phyloP scores from a whole-genome alignment of 2,113 vertebrate species.

The Crotalus helleri region DNA sequence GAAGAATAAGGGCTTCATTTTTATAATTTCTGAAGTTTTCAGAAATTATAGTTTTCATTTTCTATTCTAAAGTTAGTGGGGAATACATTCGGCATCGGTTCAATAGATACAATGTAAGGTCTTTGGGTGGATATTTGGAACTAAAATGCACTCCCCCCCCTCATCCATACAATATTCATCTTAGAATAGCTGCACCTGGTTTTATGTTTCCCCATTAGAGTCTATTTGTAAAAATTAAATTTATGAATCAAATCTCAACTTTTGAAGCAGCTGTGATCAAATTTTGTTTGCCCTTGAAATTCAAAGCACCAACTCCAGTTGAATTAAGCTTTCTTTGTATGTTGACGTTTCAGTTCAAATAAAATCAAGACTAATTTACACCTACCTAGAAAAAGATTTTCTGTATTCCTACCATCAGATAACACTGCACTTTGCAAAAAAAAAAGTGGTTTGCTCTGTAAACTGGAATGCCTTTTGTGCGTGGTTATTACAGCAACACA shows the following conservation, averaged over 20 bases:
- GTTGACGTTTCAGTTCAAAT: neutral
- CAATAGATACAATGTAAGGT: neutral
- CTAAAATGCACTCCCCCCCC: neutral
- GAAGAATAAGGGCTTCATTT: neutral
- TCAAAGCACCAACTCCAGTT: neutral
- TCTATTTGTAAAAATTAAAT: neutral
- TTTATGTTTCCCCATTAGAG: neutral
- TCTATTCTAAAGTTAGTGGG: neutral
- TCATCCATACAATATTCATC: neutral
- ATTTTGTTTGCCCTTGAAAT: neutral
- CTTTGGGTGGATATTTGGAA: neutral
- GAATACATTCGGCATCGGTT: neutral
- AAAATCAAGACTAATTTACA: neutral
- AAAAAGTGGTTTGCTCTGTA: neutral
- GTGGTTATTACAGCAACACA: constrained; percentile 13
- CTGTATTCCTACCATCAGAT: neutral
- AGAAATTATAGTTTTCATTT: no score
- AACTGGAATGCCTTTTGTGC: neutral
- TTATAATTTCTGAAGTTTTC: neutral
- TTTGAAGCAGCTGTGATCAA: neutral
- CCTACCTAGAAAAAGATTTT: neutral
- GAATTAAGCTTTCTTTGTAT: neutral
- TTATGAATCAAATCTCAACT: neutral
- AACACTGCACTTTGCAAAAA: neutral
- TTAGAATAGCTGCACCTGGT: neutral